Conservation (phyloP, 1,140 invertebrate genomes). For the Phortica variegata region DNA sequence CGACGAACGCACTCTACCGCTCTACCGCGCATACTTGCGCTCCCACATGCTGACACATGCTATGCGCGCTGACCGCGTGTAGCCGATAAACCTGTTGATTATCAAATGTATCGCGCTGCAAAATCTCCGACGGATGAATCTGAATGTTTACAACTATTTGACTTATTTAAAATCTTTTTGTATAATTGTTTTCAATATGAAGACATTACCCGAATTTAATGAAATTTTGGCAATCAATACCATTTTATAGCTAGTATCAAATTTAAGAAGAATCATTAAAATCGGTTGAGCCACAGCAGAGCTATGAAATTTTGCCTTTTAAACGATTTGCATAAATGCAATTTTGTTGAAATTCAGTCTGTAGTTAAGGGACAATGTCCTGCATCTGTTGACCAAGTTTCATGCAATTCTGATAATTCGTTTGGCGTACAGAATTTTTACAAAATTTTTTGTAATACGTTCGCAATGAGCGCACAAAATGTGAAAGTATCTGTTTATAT, state of each 20-base stretch:
- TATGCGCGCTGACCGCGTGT: too few species aligned
- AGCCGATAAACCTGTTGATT: too few species aligned
- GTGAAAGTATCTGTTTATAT: too few species aligned
- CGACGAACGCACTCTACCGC: too few species aligned
- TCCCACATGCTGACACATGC: too few species aligned
- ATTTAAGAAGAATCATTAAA: slow-evolving; percentile 43
- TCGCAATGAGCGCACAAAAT: slow-evolving; percentile 10
- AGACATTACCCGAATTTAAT: slow-evolving; percentile 3
- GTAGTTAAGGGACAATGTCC: not conserved
- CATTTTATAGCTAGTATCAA: slow-evolving; percentile 23
- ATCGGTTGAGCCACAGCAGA: slow-evolving; percentile 17
- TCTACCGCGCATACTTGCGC: too few species aligned
- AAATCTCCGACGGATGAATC: too few species aligned
- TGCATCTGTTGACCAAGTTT: slow-evolving; percentile 15
- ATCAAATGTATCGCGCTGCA: too few species aligned
- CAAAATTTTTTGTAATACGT: slow-evolving; percentile 35
- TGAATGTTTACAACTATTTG: slow-evolving; percentile 33
- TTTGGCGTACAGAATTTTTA: slow-evolving; percentile 34
- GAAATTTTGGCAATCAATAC: slow-evolving; percentile 6
- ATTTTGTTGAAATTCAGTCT: slow-evolving; percentile 2
- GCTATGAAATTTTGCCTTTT: slow-evolving; percentile 22
- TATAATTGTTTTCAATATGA: slow-evolving; percentile 38
- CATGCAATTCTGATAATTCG: slow-evolving; percentile 6
- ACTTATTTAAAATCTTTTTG: slow-evolving; percentile 50
- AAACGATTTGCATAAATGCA: not conserved